phyloP scores from a whole-genome alignment of 2,113 vertebrate genomes.

The Gymnocephalus cernua region DNA sequence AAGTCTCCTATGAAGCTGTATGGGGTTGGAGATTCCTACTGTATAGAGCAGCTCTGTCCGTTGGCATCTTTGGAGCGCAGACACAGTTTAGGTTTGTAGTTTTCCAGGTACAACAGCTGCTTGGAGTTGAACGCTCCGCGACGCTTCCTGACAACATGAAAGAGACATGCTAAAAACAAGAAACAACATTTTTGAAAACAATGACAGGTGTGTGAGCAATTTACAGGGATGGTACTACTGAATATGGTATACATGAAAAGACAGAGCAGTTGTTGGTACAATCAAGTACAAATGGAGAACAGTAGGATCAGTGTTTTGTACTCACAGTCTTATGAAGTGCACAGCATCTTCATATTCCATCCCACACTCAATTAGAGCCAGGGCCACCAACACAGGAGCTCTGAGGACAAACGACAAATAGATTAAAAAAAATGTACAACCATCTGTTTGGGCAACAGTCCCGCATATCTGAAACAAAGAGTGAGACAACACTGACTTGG shows the following conservation, averaged over 20 bases:
- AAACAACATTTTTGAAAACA: neutral
- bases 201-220: neutral
- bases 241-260: neutral
- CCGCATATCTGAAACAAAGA: neutral
- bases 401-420: slow-evolving; percentile 75
- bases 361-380: slow-evolving; percentile 97
- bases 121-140: slow-evolving; percentile 98
- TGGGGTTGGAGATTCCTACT: slow-evolving; percentile 59
- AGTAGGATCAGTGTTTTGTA: slow-evolving; percentile 37
- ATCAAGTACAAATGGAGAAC: neutral
- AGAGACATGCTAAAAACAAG: neutral
- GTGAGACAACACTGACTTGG: neutral
- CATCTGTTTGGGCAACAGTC: neutral
- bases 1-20: slow-evolving; percentile 1
- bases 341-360: slow-evolving; percentile 99
- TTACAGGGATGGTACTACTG: neutral
- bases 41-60: slow-evolving; percentile 87
- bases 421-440: neutral
- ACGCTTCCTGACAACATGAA: slow-evolving; percentile 87
- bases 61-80: slow-evolving; percentile 95
- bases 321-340: slow-evolving; percentile 98
- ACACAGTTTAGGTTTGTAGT: slow-evolving; percentile 96
- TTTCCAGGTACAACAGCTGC: slow-evolving; percentile 98
- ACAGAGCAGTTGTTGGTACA: neutral
- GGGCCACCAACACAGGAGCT: slow-evolving; percentile 96